Evolutionary conservation across 2,797 vertebrate genomes (phyloP).

Genomic region (Aplochiton taeniatus): DNA sequence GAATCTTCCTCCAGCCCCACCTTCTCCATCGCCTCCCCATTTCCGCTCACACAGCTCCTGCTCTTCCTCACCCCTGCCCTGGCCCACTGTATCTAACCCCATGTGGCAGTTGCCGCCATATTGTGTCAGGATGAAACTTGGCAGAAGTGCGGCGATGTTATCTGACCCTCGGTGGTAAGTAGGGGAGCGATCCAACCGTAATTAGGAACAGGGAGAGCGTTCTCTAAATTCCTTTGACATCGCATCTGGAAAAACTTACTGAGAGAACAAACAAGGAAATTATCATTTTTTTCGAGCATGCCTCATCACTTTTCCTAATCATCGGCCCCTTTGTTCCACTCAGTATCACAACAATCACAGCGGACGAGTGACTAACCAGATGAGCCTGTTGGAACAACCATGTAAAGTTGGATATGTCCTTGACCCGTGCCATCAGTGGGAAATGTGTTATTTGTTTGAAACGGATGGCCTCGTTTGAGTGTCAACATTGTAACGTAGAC

Average conservation of each 20-base stretch:
- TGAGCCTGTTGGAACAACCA: neutral
- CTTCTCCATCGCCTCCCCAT: constrained; percentile 25
- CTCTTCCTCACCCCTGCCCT: constrained; percentile 45
- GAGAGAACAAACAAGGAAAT: constrained; percentile 29
- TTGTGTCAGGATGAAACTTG: constrained; percentile 53
- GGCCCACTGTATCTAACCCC: constrained; percentile 50
- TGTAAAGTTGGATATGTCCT: too few relatives aligned
- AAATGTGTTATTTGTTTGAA: neutral
- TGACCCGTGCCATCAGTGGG: too few relatives aligned
- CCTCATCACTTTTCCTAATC: constrained; percentile 2
- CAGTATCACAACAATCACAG: constrained; percentile 18
- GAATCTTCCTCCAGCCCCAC: constrained; percentile 51
- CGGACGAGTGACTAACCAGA: constrained; percentile 55
- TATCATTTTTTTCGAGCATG: constrained; percentile 9
- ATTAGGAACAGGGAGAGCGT: constrained; percentile 37
- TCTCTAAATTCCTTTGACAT: constrained; percentile 11
- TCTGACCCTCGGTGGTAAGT: neutral
- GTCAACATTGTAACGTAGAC: neutral
- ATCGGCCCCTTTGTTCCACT: constrained; percentile 39
- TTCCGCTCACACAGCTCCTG: constrained; percentile 14
- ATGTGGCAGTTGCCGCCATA: constrained; percentile 36
- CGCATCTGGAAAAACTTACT: constrained; percentile 43
- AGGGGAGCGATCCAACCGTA: constrained; percentile 40
- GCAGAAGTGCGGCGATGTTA: constrained; percentile 8
- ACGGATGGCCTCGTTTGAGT: neutral